Percentiles rank a stretch among this genome's conserved stretches.
Evolutionary conservation across 2,888 invertebrate species (phyloP).

Genomic region (Drosophila atripex): DNA sequence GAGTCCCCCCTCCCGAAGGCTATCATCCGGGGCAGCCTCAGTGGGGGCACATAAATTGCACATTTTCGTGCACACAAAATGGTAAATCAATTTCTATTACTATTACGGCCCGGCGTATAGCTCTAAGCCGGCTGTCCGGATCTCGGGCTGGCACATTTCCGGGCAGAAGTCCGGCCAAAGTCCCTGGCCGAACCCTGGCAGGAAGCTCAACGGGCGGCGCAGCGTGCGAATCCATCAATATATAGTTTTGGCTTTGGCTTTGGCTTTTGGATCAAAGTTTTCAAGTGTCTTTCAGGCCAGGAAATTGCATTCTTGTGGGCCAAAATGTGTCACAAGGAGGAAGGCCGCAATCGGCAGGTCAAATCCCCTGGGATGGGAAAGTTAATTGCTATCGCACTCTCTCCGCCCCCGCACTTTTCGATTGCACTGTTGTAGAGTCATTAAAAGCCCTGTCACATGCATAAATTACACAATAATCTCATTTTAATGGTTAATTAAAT

Average conservation of each 20-base stretch:
- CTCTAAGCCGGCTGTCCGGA: slow-evolving; percentile 64
- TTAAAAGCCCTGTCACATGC: slow-evolving; percentile 52
- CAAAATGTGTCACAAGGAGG: slow-evolving; percentile 61
- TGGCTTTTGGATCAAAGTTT: slow-evolving; percentile 31
- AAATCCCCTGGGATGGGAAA: slow-evolving; percentile 22
- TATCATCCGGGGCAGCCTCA: slow-evolving; percentile 46
- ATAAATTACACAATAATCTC: slow-evolving; percentile 68
- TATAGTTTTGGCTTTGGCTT: slow-evolving; percentile 15
- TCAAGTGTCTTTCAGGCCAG: slow-evolving; percentile 49
- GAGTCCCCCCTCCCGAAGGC: slow-evolving; percentile 50
- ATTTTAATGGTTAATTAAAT: slow-evolving; percentile 73
- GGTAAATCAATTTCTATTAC: slow-evolving; percentile 73
- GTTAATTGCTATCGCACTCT: slow-evolving; percentile 35
- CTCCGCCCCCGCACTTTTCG: background rate
- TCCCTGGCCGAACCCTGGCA: slow-evolving; percentile 37
- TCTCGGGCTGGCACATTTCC: slow-evolving; percentile 61
- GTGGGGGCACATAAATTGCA: slow-evolving; percentile 66
- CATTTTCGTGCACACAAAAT: slow-evolving; percentile 71
- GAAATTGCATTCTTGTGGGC: slow-evolving; percentile 73
- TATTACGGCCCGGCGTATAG: slow-evolving; percentile 48
- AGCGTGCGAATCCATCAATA: slow-evolving; percentile 71
- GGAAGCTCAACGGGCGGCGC: slow-evolving; percentile 46
- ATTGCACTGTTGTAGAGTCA: slow-evolving; percentile 31
- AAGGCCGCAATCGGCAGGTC: slow-evolving; percentile 10
- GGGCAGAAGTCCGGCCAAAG: slow-evolving; percentile 9